Conservation (phyloP, 64 coral and sea anemone species). For the Montipora capricornis region DNA sequence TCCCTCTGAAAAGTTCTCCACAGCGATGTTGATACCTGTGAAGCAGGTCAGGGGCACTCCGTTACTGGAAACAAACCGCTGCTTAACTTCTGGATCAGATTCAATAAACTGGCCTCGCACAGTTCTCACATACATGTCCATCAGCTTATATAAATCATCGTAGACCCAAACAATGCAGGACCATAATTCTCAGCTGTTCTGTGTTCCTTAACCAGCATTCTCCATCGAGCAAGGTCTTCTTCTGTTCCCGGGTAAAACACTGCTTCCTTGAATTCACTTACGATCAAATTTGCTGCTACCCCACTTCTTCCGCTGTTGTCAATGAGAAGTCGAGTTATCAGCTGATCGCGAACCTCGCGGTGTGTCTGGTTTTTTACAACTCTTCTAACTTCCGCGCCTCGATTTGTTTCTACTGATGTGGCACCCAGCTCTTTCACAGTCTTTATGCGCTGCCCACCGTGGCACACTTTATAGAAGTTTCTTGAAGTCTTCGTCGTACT, state of each 20-base stretch:
- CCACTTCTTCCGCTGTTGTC: slow-evolving; percentile 67
- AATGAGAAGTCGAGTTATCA: slow-evolving; percentile 51
- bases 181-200: slow-evolving; percentile 64
- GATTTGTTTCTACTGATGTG: no score
- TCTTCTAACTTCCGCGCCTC: no score
- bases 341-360: slow-evolving; percentile 51
- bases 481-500: slow-evolving; percentile 41
- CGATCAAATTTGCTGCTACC: slow-evolving; percentile 54
- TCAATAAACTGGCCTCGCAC: slow-evolving; percentile 43
- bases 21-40: slow-evolving; percentile 59
- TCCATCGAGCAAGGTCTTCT: no score
- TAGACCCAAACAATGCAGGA: slow-evolving; percentile 76
- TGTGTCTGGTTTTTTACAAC: slow-evolving; percentile 32
- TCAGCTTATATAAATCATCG: slow-evolving; percentile 51
- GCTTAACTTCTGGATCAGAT: slow-evolving; percentile 27
- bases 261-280: slow-evolving; percentile 44
- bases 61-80: slow-evolving; percentile 69
- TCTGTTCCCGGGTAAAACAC: not conserved
- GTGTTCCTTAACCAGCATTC: no score
- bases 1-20: slow-evolving; percentile 67
- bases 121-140: slow-evolving; percentile 70
- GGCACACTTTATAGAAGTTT: slow-evolving; percentile 46
- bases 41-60: slow-evolving; percentile 57
- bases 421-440: slow-evolving; percentile 28
- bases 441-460: slow-evolving; percentile 21